Percentiles rank a stretch among this genome's conserved stretches.
phyloP scores from a whole-genome alignment of 92 coral and sea anemone species.

The Diadumene lineata region DNA sequence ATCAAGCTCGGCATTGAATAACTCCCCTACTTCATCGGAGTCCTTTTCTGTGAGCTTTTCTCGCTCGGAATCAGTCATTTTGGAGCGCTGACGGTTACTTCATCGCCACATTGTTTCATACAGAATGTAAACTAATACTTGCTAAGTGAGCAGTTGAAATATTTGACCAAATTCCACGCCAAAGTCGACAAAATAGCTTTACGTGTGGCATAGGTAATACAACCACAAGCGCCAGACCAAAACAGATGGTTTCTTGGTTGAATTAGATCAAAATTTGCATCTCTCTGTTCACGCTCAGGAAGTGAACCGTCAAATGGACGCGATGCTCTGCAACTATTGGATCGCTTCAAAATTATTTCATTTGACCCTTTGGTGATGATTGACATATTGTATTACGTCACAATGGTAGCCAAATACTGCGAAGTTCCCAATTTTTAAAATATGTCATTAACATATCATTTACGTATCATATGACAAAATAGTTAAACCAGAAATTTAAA shows the following conservation, averaged over 20 bases:
- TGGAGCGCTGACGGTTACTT: neutral
- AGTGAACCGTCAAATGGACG: conserved; percentile 33
- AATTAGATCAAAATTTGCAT: conserved; percentile 23
- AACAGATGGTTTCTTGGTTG: conserved; percentile 23
- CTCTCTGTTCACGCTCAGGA: conserved; percentile 19
- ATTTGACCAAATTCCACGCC: neutral
- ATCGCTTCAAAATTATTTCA: neutral
- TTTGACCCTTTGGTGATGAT: conserved; percentile 12
- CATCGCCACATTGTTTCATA: conserved; percentile 7
- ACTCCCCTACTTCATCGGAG: conserved; percentile 34
- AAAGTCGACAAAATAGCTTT: neutral
- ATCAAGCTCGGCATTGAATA: conserved; percentile 70
- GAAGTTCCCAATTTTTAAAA: too few species aligned
- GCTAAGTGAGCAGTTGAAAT: neutral
- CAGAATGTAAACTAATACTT: neutral
- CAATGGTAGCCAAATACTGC: neutral
- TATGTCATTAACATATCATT: too few species aligned
- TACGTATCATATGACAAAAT: too few species aligned
- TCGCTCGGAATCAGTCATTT: conserved; percentile 28
- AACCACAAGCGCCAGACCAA: neutral
- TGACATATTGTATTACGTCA: conserved; percentile 20
- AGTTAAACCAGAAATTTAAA: too few species aligned
- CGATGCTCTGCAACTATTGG: conserved; percentile 24
- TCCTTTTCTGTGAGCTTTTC: conserved; percentile 9
- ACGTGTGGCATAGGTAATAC: neutral